phyloP scores from a whole-genome alignment of 1,140 invertebrate species.

The Brachionus angularis region DNA sequence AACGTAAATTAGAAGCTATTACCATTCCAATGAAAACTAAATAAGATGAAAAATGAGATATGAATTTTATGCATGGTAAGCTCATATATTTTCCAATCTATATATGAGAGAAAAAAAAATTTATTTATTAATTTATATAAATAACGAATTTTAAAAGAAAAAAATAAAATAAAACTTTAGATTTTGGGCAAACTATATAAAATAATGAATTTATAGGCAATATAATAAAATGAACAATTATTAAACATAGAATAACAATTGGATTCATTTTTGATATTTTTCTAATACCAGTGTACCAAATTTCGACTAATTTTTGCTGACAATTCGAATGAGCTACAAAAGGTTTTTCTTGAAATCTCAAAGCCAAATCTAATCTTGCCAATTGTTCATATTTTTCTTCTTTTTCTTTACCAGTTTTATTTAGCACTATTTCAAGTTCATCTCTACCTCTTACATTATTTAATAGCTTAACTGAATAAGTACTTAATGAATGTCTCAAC shows the following conservation, averaged over 20 bases:
- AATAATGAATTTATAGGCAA: constrained; percentile 24
- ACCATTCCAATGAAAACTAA: constrained; percentile 65
- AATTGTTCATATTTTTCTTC: constrained; percentile 54
- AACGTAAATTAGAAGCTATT: constrained; percentile 51
- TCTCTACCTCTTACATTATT: constrained; percentile 56
- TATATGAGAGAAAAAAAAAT: too few relatives aligned
- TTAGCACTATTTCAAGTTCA: constrained; percentile 54
- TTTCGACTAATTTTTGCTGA: constrained; percentile 46
- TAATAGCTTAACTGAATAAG: constrained; percentile 53
- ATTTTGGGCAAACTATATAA: constrained; percentile 31
- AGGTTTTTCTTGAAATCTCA: constrained; percentile 54
- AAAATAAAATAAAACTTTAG: too few relatives aligned
- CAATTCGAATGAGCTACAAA: constrained; percentile 46
- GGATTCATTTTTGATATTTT: constrained; percentile 42
- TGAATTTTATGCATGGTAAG: constrained; percentile 55
- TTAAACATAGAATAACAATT: constrained; percentile 23
- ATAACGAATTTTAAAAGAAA: neutral
- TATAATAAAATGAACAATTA: constrained; percentile 10
- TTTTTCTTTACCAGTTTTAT: constrained; percentile 50
- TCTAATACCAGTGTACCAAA: constrained; percentile 44
- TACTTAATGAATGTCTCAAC: constrained; percentile 60
- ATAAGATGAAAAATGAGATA: constrained; percentile 63
- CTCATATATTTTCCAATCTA: constrained; percentile 50
- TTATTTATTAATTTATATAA: neutral
- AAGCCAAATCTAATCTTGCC: constrained; percentile 52